Base-by-base conservation (phyloP, 37 sponge, comb jelly and placozoan species). In the Beroe ovata region DNA sequence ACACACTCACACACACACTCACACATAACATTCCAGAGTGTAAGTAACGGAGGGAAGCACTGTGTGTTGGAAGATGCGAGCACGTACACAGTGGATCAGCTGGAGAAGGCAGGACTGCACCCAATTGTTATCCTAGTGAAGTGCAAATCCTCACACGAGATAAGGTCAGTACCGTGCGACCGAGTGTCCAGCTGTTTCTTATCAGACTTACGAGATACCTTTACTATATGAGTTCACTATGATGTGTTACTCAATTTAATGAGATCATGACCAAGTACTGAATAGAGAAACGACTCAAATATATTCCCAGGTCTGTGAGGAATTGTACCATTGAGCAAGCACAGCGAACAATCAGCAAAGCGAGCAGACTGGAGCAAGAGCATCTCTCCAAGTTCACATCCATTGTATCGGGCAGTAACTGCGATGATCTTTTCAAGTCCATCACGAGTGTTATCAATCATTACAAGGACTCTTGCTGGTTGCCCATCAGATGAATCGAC, bases 141-240 rank as follows among this genome's bases (percentile, higher is more conserved):
- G 29, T 62, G 63, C 29, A 62, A 62, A 16, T 62, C 63, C 21
- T 4, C 63, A 8, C 63, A 62, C 63, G 63, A 62, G 21, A 62
- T 62, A 4, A 62, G 63, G 63, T 62, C 63, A 20, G 63, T 62
- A n/a, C n/a, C n/a, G n/a, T n/a, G n/a, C n/a, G n/a, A n/a, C n/a
- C n/a, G n/a, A n/a, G n/a, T n/a, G n/a, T n/a, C n/a, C n/a, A n/a
- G n/a, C n/a, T n/a, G n/a, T n/a, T n/a, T n/a, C n/a, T n/a, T n/a
- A n/a, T n/a, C n/a, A n/a, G n/a, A n/a, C n/a, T n/a, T n/a, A n/a
- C n/a, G n/a, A n/a, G n/a, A n/a, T n/a, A n/a, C n/a, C n/a, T n/a
- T n/a, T n/a, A n/a, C n/a, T n/a, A n/a, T n/a, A n/a, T n/a, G n/a
- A n/a, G n/a, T n/a, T n/a, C n/a, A n/a, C n/a, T n/a, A n/a, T n/a